Conservation (phyloP, 2,888 invertebrate genomes). For the Microctonus brassicae region DNA sequence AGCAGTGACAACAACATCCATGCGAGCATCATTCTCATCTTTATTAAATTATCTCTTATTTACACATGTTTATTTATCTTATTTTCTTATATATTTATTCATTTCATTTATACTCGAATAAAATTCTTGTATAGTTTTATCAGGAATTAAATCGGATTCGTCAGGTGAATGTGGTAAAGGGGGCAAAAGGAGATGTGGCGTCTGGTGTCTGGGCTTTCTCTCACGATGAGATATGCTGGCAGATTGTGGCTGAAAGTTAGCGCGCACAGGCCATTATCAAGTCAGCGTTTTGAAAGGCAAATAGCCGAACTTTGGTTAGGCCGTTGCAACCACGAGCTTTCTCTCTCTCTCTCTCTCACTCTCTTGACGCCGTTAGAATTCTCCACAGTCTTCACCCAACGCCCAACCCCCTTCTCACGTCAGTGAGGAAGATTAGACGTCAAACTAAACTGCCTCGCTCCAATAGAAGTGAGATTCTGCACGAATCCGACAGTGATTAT, state of each 20-base stretch:
- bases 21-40: conserved; percentile 16
- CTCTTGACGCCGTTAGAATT: conserved; percentile 11
- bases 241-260: conserved; percentile 50
- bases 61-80: not conserved
- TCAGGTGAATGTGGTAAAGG: not conserved
- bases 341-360: too few relatives aligned
- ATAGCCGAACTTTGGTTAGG: conserved; percentile 55
- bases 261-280: conserved; percentile 49
- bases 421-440: not conserved
- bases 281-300: conserved; percentile 57
- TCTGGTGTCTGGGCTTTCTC: conserved; percentile 32
- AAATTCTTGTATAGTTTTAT: not conserved
- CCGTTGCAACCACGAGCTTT: conserved; percentile 39
- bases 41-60: not conserved
- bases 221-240: conserved; percentile 39
- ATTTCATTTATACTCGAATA: not conserved
- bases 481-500: conserved; percentile 23
- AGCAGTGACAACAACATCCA: conserved; percentile 41
- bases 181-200: not conserved
- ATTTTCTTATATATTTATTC: not conserved
- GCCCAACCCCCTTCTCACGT: not conserved
- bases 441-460: not conserved
- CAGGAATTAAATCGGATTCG: conserved; percentile 28
- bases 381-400: not conserved
- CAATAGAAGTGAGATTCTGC: not conserved